These are phyloP conservation scores for Pitangus sulphuratus DNA, from an alignment of 2,797 vertebrate genomes.

Conservation along the genomic window DNA sequence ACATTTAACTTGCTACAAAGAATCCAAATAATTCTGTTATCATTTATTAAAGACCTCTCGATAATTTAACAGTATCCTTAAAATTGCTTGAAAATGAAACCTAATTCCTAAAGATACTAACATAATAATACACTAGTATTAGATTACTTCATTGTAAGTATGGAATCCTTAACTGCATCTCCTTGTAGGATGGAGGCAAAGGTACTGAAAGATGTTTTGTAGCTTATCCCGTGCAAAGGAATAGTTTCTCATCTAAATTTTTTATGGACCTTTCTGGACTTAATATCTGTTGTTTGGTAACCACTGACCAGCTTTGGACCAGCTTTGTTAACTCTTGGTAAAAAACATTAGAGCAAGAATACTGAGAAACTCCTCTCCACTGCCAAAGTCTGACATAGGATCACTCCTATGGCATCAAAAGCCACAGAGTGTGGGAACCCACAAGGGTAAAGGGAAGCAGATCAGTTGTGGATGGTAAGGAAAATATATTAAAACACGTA, in stretches of 20 bases:
- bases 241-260: neutral
- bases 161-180: neutral
- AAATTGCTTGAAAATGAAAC: neutral
- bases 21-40: neutral
- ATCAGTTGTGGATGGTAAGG: neutral
- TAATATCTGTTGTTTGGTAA: neutral
- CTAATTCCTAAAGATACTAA: neutral
- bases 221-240: neutral
- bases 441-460: neutral
- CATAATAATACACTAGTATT: neutral
- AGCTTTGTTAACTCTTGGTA: neutral
- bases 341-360: neutral
- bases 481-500: neutral
- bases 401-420: neutral
- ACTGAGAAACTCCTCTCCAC: neutral
- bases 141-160: neutral
- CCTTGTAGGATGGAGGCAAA: neutral
- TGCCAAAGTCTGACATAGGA: neutral
- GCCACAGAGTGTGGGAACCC: neutral
- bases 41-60: fast-evolving
- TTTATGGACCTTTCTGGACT: neutral
- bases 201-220: neutral
- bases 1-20: neutral
- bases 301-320: neutral
- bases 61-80: neutral